These are phyloP conservation scores for Meles meles DNA, from an alignment of 2,113 vertebrate species.

Conservation along the genomic window DNA sequence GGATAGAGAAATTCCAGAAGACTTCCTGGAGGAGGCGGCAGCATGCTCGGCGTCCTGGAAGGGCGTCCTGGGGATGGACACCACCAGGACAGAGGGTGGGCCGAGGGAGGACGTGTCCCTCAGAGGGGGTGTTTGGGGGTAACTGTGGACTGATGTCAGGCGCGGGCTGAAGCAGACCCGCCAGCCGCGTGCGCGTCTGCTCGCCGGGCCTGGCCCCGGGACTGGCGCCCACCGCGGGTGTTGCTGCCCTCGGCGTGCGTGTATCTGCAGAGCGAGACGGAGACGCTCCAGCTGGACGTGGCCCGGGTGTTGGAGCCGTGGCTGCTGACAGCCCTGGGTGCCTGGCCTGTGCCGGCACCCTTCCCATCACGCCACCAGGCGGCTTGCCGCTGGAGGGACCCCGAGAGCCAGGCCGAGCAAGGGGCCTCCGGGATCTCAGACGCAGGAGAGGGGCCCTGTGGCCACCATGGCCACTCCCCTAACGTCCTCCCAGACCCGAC, in stretches of 20 bases:
- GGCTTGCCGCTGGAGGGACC: not conserved
- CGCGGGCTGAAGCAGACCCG: rapidly evolving
- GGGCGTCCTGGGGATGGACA: not conserved
- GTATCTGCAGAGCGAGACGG: not conserved
- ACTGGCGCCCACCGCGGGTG: not conserved
- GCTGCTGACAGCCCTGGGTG: conserved; percentile 59
- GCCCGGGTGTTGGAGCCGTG: not conserved
- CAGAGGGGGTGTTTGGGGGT: not conserved
- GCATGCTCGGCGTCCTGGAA: not conserved
- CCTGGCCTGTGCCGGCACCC: not conserved
- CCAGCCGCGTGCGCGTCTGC: not conserved
- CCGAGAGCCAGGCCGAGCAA: not conserved
- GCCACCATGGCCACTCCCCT: not conserved
- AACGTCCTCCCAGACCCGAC: not conserved
- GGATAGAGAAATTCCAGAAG: not conserved
- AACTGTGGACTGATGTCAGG: not conserved
- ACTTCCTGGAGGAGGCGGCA: conserved; percentile 19
- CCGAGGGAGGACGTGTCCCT: not conserved
- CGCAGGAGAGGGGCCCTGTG: rapidly evolving
- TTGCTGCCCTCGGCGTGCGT: not conserved
- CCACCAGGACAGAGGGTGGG: not conserved
- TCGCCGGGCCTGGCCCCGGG: not conserved
- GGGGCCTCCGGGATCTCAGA: not conserved
- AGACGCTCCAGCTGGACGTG: conserved; percentile 19
- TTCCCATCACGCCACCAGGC: not conserved